Base-by-base conservation (phyloP, 2,797 vertebrate species). In the Poecilia picta region DNA sequence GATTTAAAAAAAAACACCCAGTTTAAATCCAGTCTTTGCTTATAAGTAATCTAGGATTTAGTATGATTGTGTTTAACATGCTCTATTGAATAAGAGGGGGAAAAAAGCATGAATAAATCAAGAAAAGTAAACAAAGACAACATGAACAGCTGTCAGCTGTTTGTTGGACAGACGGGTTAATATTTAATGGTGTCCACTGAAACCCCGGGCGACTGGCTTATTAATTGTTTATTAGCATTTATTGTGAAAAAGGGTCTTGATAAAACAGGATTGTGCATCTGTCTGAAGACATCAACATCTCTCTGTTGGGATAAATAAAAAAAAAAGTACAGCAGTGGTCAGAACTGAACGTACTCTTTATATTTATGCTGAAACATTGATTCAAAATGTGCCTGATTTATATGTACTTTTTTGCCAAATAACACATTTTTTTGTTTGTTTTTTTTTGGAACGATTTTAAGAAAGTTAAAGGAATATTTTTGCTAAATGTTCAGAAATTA, bases 61-160 rank as follows among this genome's bases (percentile, higher is more conserved):
- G 10, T 36, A 16, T 81, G 81, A 77, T 73, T 15, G 45, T 68
- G 18, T 57, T 70, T 12, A 70, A 77, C 70, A 76, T 78, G 66
- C 43, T 79, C 57, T 51, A 70, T 39, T 23, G 28, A 11, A 5
- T 18, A 64, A 59, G 16, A 10, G 11, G 1, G 12, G 12, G 7
- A 28, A 39, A 47, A 72, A 8, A 11, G 8, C 72, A 92, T 91
- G 76, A 91, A 91, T 89, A 80, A 91, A 89, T 82, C 53, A 89
- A 85, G 78, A 71, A 79, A 82, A 62, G 68, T 83, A 90, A 92
- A 90, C 78, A 87, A 86, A 87, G 59, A 66, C 23, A 8, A 75
- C 72, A 49, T 43, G 70, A 88, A 87, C 82, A 80, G 76, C 88
- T 84, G 71, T 78, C 1, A 74, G 88, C 85, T 83, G 49, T 91